A percentile compares a stretch with the other conserved stretches of the same genome.
Evolutionary conservation across 1,140 invertebrate genomes (phyloP).

Genomic region (Antheraea mylitta): DNA sequence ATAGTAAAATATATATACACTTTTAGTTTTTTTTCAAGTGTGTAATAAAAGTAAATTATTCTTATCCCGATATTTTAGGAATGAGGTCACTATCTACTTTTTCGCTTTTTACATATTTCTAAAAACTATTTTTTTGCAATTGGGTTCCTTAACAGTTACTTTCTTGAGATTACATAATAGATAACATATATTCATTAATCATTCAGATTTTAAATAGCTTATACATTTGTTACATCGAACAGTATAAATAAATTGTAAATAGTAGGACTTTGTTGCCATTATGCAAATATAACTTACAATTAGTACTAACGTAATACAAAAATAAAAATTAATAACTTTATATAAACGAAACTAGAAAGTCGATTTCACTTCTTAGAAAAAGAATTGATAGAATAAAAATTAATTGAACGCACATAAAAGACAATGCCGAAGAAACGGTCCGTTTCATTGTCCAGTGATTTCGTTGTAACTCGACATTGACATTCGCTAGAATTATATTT

Average conservation of each 20-base stretch:
- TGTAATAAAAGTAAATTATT: neutral
- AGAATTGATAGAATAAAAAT: neutral
- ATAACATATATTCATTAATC: no score
- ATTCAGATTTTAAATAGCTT: no score
- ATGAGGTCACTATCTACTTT: neutral
- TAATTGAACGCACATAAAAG: slow-evolving; percentile 4
- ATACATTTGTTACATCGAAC: no score
- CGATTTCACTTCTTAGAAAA: slow-evolving; percentile 13
- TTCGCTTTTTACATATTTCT: neutral
- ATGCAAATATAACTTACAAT: no score
- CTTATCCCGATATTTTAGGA: neutral
- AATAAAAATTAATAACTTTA: slow-evolving; percentile 4
- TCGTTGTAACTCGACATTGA: slow-evolving; percentile 52
- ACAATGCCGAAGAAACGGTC: slow-evolving; percentile 5
- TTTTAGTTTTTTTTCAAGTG: neutral
- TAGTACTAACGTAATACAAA: neutral
- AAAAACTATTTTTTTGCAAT: neutral
- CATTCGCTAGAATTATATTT: slow-evolving; percentile 40
- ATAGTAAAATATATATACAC: no score
- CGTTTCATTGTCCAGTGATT: slow-evolving; percentile 32
- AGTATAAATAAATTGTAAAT: no score
- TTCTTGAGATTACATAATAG: neutral
- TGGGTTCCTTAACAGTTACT: neutral
- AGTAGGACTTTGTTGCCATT: no score
- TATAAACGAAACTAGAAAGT: slow-evolving; percentile 11